Evolutionary conservation across 2,113 vertebrate species (phyloP), one percentile per base, ranked within the genome.

Genomic region (Morone chrysops): DNA sequence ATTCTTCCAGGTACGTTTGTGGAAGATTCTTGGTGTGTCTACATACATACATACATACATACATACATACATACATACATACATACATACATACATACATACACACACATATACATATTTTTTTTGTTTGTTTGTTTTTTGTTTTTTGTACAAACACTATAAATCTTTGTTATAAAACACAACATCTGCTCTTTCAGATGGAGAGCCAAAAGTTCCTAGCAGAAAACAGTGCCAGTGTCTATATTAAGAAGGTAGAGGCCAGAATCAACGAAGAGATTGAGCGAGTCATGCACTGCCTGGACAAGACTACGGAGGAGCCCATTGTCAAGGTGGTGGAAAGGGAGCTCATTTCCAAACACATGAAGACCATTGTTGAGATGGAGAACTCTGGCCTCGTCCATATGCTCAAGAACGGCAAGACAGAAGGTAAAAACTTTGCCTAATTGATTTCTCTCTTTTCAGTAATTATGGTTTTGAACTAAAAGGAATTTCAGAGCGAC

Each of bases 301-400:
- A 99, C 95, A 99, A 99, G 92, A 95, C 98, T 14, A 99, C 98
- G 0, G 97, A 99, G 89, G 98, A 99, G 87, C 97, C 97, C 31
- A 98, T 99, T 83, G 97, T 99, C 77, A 99, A 99, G 83, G 98
- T 99, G 84, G 97, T 99, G 78, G 98, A 99, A 89, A 94, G 97
- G 84, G 98, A 99, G 75, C 96, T 99, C 63, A 99, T 99, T 91
- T 99, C 97, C 60, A 99, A 99, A 91, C 98, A 99, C 90, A 99
- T 99, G 98, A 99, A 99, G 93, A 99, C 98, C 67, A 99, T 99
- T 80, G 97, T 99, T 90, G 98, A 99, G 94, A 99, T 99, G 98
- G 98, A 99, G 92, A 99, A 99, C 92, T 99, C 98, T 18, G 98
- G 98, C 11, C 95, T 99, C 68, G 97, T 99, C 61, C 97, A 99